Evolutionary conservation across 2,888 invertebrate species (phyloP).

Genomic region (Mongoloraphidia duomilia): DNA sequence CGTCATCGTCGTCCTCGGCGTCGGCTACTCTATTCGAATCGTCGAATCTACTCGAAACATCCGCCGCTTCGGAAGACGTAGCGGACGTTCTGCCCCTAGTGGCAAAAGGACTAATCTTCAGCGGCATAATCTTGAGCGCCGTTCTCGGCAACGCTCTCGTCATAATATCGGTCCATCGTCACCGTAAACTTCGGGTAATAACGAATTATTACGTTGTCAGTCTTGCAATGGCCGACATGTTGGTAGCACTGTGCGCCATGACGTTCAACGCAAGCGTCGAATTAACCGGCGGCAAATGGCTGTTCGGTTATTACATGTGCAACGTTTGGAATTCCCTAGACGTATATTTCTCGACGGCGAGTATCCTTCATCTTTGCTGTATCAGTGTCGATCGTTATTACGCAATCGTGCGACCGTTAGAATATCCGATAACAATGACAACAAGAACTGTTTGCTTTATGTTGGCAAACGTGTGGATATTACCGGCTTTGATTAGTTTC

Average conservation of each 20-base stretch:
- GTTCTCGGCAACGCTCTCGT: conserved; percentile 86
- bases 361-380: conserved; percentile 85
- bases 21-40: too few species aligned
- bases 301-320: conserved; percentile 81
- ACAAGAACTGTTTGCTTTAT: conserved; percentile 63
- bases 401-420: conserved; percentile 81
- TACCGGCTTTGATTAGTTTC: conserved; percentile 84
- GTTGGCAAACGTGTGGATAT: conserved; percentile 81
- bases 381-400: conserved; percentile 87
- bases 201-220: conserved; percentile 95
- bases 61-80: too few species aligned
- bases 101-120: conserved; percentile 65
- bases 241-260: conserved; percentile 86
- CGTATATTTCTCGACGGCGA: conserved; percentile 85
- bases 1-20: too few species aligned
- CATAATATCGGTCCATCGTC: conserved; percentile 68
- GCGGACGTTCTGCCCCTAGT: conserved; percentile 40
- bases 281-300: conserved; percentile 67
- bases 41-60: too few species aligned
- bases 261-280: conserved; percentile 81
- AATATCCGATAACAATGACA: conserved; percentile 87
- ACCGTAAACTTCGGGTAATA: conserved; percentile 69
- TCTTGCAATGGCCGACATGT: conserved; percentile 82
- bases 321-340: conserved; percentile 90
- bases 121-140: conserved; percentile 76